These are phyloP conservation scores for Cromileptes altivelis DNA, from an alignment of 2,113 vertebrate species.

Conservation along the genomic window DNA sequence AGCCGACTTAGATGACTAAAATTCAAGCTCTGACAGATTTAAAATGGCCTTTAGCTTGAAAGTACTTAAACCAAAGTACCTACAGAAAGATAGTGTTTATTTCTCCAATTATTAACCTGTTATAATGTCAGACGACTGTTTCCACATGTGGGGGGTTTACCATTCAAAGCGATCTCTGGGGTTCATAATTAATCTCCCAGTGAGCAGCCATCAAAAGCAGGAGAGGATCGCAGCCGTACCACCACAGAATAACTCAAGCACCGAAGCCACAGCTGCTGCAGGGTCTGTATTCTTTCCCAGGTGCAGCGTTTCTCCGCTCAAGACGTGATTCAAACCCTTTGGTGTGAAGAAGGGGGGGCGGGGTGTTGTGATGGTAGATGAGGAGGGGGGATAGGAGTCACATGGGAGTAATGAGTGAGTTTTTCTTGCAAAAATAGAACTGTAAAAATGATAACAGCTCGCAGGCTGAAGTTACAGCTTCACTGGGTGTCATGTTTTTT, in stretches of 20 bases:
- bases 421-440: constrained; percentile 19
- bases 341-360: constrained; percentile 21
- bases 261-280: constrained; percentile 43
- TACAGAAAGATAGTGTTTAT: background rate
- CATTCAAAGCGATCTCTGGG: constrained; percentile 68
- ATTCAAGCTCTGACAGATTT: background rate
- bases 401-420: constrained; percentile 12
- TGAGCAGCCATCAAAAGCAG: constrained; percentile 71
- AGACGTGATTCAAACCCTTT: constrained; percentile 44
- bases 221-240: constrained; percentile 71
- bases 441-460: constrained; percentile 7
- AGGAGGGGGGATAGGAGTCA: background rate
- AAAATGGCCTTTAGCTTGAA: constrained; percentile 6
- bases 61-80: background rate
- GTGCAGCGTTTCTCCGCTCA: constrained; percentile 37
- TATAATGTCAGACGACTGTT: constrained; percentile 46
- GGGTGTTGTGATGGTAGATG: background rate
- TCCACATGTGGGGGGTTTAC: constrained; percentile 55
- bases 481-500: constrained; percentile 25
- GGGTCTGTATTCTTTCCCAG: constrained; percentile 54
- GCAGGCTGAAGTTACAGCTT: constrained; percentile 11
- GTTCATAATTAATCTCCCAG: constrained; percentile 77
- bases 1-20: background rate
- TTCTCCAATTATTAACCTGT: constrained; percentile 10
- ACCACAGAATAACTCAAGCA: constrained; percentile 64